Evolutionary conservation across 2,888 invertebrate species (phyloP), one percentile per base, ranked within the genome.

Genomic region (Troglohyphantes excavatus): DNA sequence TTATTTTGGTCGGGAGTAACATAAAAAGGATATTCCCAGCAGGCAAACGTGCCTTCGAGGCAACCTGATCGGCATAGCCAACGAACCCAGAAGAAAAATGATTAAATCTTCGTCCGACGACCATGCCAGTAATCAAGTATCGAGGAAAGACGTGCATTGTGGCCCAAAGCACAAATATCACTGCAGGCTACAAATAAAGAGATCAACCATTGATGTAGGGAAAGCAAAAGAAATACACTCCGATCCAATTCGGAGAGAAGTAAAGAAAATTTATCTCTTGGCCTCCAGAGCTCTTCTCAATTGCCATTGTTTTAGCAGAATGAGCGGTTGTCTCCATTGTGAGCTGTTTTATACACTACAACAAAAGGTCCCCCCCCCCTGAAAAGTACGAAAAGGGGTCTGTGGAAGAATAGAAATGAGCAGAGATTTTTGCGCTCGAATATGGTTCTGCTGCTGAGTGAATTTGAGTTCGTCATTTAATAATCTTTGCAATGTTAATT

Each of bases 151-250:
- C 82, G 82, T 82, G 82, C 82, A 53, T 82, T 72, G 82, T 63
- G 82, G 82, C 70, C 82, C 61, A 70, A 82, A 82, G 82, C 72
- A 72, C 70, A 82, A 72, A 82, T 82, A 82, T 82, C 82, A 72
- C 82, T 82, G 82, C 82, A 61, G 82, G 70, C 72, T 61, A 82
- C 82, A 82, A 82, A 82, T 82, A 82, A 82, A 82, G 82, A 82
- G 82, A 82, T 82, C 82, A 82, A 82, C 61, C 70, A 72, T 61
- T 82, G 70, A 82, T 82, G 39, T 59, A 72, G 68, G 70, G 72
- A 61, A 82, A 65, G 81, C 82, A 53, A 72, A 82, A 82, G 82
- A 82, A 82, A 82, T 72, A 82, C 81, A 82, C 61, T 82, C 33
- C 59, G 46, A 39, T 61, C 68, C 82, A 72, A 70, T 72, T 61